These are phyloP conservation scores for Gandaritis pyraliata DNA, from an alignment of 2,888 invertebrate genomes.

Conservation along the genomic window DNA sequence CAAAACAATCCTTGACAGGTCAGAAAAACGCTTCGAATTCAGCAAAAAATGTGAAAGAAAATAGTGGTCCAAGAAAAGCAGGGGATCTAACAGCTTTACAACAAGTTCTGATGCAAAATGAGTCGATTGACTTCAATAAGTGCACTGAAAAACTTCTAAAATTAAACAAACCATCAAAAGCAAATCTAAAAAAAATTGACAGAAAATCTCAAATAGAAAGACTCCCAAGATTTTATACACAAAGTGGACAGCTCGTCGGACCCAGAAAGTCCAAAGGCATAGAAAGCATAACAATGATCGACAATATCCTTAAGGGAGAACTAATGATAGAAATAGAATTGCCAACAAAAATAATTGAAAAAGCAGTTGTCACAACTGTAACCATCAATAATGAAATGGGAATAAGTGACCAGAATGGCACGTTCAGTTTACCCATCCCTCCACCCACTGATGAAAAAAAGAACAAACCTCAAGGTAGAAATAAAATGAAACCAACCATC, in stretches of 20 bases:
- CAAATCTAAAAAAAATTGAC: slow-evolving; percentile 19
- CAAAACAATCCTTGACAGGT: slow-evolving; percentile 61
- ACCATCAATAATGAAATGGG: slow-evolving; percentile 80
- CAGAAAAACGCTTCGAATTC: slow-evolving; percentile 49
- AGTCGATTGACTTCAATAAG: slow-evolving; percentile 40
- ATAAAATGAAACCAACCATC: slow-evolving; percentile 16
- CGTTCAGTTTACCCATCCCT: slow-evolving; percentile 15
- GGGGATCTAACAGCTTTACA: slow-evolving; percentile 47
- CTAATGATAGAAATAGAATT: slow-evolving; percentile 59
- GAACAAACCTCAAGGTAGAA: slow-evolving; percentile 9
- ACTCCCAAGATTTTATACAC: slow-evolving; percentile 45
- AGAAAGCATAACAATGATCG: slow-evolving; percentile 58
- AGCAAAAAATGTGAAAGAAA: slow-evolving; percentile 43
- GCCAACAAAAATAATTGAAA: slow-evolving; percentile 25
- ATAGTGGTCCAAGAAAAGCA: slow-evolving; percentile 48
- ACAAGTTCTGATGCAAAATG: slow-evolving; percentile 56
- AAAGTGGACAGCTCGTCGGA: slow-evolving; percentile 52
- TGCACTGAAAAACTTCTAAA: slow-evolving; percentile 32
- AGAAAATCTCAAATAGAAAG: slow-evolving; percentile 23
- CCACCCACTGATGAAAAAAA: slow-evolving; percentile 7
- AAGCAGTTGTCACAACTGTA: slow-evolving; percentile 36
- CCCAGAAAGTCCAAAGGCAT: slow-evolving; percentile 54
- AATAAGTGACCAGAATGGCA: slow-evolving; percentile 62
- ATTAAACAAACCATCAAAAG: slow-evolving; percentile 27
- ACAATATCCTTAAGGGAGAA: slow-evolving; percentile 70